These are phyloP conservation scores for Saccopteryx bilineata DNA, from an alignment of 2,113 vertebrate species.

Conservation along the genomic window DNA sequence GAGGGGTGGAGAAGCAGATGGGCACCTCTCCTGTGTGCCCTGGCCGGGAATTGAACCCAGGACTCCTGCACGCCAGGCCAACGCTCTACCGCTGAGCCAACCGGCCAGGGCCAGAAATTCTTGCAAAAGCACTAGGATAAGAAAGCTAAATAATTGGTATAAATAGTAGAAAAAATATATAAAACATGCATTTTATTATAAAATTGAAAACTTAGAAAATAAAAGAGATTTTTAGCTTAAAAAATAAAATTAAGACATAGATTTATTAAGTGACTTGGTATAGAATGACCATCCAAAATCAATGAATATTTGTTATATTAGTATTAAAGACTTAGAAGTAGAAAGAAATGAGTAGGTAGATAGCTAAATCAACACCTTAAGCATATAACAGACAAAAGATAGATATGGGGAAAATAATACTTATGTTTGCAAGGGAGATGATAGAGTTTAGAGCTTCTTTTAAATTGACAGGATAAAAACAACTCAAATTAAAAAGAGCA, in stretches of 20 bases:
- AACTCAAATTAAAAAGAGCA: neutral
- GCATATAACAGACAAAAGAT: neutral
- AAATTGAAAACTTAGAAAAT: neutral
- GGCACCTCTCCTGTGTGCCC: no score
- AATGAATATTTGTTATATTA: neutral
- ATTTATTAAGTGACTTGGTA: neutral
- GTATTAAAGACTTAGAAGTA: neutral
- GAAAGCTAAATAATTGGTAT: neutral
- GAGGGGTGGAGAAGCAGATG: no score
- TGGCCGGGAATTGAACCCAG: no score
- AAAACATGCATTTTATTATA: neutral
- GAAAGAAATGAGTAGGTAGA: neutral
- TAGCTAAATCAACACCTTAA: neutral
- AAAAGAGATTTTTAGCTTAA: neutral
- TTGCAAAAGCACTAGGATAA: neutral
- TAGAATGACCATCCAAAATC: neutral
- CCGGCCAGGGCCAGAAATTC: neutral
- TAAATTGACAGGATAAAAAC: neutral
- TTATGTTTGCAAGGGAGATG: neutral
- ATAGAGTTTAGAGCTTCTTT: neutral
- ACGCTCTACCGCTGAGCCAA: no score
- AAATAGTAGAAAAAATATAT: neutral
- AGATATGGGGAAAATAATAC: neutral
- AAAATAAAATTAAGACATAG: neutral
- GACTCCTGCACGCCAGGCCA: no score